phyloP scores from a whole-genome alignment of 1,140 invertebrate genomes.

The Diprion similis region DNA sequence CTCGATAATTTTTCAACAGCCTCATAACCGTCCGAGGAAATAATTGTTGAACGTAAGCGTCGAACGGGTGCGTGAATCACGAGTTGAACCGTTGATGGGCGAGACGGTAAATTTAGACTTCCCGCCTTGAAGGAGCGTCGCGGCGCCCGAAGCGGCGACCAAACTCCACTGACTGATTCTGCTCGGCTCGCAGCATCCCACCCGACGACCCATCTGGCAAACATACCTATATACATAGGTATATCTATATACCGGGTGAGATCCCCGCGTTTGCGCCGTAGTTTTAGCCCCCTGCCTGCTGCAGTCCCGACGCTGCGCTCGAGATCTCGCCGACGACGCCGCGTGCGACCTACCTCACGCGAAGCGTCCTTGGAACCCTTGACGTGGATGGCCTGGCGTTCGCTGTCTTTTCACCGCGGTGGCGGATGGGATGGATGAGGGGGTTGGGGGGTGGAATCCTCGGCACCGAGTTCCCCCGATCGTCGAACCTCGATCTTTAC shows the following conservation, averaged over 20 bases:
- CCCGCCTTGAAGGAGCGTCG: conserved; percentile 10
- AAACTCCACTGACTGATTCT: conserved; percentile 15
- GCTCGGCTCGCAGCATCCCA: conserved; percentile 21
- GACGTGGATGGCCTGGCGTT: neutral
- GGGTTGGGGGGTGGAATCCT: neutral
- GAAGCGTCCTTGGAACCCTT: conserved; percentile 3
- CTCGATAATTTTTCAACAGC: too few relatives aligned
- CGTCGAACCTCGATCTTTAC: neutral
- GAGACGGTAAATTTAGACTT: conserved; percentile 25
- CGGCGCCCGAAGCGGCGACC: conserved; percentile 9
- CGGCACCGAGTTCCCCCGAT: neutral
- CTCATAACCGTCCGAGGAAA: too few relatives aligned
- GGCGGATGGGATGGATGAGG: too few relatives aligned
- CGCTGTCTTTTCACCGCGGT: neutral
- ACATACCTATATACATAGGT: conserved; percentile 19
- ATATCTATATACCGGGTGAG: neutral
- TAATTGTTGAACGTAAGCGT: too few relatives aligned
- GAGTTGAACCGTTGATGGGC: neutral
- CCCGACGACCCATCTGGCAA: conserved; percentile 35
- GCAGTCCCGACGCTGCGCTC: conserved; percentile 1
- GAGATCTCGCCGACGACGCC: neutral
- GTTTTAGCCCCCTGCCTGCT: neutral
- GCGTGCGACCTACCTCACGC: conserved; percentile 10
- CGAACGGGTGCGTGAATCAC: too few relatives aligned
- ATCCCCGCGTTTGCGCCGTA: neutral